These are phyloP conservation scores for Ectropis crepuscularia DNA, from an alignment of 2,888 invertebrate genomes.

Conservation along the genomic window DNA sequence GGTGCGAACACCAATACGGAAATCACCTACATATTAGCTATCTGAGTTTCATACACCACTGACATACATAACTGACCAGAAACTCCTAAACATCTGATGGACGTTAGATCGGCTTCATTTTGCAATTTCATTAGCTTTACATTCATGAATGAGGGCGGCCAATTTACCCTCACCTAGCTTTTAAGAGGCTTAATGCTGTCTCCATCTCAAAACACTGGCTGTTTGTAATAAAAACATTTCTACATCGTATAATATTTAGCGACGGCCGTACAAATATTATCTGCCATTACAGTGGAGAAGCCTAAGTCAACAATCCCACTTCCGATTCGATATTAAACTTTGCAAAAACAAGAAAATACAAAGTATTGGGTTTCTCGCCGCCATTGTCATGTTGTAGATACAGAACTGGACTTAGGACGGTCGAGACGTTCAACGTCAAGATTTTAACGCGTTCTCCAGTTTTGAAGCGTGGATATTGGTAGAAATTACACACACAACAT, in stretches of 20 bases:
- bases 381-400: constrained; percentile 3
- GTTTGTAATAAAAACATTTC: constrained; percentile 63
- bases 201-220: constrained; percentile 45
- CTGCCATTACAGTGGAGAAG: constrained; percentile 64
- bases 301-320: constrained; percentile 77
- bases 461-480: too few species aligned
- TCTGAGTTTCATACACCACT: too few species aligned
- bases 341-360: constrained; percentile 67
- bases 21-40: too few species aligned
- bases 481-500: too few species aligned
- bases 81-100: too few species aligned
- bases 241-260: constrained; percentile 61
- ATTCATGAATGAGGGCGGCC: constrained; percentile 14
- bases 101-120: constrained; percentile 1
- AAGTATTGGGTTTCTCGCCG: constrained; percentile 70
- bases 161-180: constrained; percentile 15
- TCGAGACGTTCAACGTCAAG: too few species aligned
- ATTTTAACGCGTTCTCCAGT: too few species aligned
- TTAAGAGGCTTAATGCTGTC: constrained; percentile 37
- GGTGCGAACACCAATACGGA: too few species aligned
- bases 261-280: constrained; percentile 70
- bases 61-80: too few species aligned
- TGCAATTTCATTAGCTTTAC: constrained; percentile 12
- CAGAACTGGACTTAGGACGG: neutral
- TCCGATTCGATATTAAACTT: constrained; percentile 75